A percentile compares a stretch with the other conserved stretches of the same genome.
Conservation (phyloP, 2,888 invertebrate genomes). For the Amaurobius ferox region DNA sequence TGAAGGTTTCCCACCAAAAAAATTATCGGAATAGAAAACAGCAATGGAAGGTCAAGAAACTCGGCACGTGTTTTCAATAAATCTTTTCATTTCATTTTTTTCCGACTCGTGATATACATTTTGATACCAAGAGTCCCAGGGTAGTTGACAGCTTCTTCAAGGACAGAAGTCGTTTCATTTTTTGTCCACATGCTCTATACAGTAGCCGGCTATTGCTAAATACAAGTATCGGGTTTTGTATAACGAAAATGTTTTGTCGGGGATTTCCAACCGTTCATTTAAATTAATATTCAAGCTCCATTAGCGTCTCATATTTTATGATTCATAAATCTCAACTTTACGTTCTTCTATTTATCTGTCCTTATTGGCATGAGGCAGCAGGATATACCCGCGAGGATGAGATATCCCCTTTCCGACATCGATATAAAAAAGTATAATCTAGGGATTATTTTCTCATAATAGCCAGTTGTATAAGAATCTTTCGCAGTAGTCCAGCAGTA, state of each 20-base stretch:
- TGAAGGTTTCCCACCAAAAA: not conserved
- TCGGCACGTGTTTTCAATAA: conserved; percentile 3
- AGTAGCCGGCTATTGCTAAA: not conserved
- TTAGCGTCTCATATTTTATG: no score
- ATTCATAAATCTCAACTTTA: no score
- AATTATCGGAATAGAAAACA: not conserved
- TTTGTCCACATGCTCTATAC: not conserved
- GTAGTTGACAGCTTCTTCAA: not conserved
- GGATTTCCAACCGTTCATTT: not conserved
- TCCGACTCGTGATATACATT: not conserved
- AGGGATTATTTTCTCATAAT: no score
- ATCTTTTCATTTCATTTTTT: not conserved
- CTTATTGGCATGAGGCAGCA: no score
- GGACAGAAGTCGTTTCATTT: not conserved
- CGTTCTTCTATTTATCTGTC: no score
- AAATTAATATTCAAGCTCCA: not conserved
- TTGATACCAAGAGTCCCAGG: not conserved
- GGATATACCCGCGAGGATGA: no score
- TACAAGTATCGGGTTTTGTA: not conserved
- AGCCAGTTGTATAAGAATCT: no score
- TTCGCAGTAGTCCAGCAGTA: no score
- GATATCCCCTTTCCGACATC: no score
- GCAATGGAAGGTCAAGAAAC: not conserved
- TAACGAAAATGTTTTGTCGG: not conserved
- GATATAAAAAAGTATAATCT: no score